These are phyloP conservation scores for Cryptoblepharus egeriae DNA, from an alignment of 2,797 vertebrate genomes.

Conservation along the genomic window DNA sequence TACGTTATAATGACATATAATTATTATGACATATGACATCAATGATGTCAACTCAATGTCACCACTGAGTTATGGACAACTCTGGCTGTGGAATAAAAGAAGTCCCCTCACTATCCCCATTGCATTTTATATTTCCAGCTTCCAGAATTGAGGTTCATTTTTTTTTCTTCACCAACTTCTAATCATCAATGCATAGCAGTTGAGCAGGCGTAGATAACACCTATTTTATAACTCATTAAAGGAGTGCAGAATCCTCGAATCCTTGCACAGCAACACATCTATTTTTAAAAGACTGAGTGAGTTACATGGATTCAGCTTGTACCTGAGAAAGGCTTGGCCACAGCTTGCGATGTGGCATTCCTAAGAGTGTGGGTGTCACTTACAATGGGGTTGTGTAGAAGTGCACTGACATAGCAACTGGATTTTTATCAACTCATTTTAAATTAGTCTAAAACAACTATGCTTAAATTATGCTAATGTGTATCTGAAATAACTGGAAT, in stretches of 20 bases:
- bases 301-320: not conserved
- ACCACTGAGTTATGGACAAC: not conserved
- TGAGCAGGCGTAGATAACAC: not conserved
- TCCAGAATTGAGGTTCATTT: not conserved
- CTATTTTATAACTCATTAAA: conserved; percentile 13
- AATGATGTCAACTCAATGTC: too few species aligned
- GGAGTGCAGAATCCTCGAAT: not conserved
- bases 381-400: not conserved
- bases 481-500: conserved; percentile 9
- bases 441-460: conserved; percentile 12
- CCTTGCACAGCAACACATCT: not conserved
- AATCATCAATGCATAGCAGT: not conserved
- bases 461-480: conserved; percentile 19
- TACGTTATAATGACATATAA: too few species aligned
- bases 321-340: not conserved
- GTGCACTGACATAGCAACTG: not conserved
- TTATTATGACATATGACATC: too few species aligned
- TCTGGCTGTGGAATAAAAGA: not conserved
- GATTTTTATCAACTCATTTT: conserved; percentile 7
- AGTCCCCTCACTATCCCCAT: not conserved
- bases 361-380: not conserved
- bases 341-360: not conserved
- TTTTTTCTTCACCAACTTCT: not conserved
- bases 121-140: not conserved
- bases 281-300: conserved; percentile 8